Conservation (phyloP, 2,888 invertebrate species). For the Harmothoe impar region DNA sequence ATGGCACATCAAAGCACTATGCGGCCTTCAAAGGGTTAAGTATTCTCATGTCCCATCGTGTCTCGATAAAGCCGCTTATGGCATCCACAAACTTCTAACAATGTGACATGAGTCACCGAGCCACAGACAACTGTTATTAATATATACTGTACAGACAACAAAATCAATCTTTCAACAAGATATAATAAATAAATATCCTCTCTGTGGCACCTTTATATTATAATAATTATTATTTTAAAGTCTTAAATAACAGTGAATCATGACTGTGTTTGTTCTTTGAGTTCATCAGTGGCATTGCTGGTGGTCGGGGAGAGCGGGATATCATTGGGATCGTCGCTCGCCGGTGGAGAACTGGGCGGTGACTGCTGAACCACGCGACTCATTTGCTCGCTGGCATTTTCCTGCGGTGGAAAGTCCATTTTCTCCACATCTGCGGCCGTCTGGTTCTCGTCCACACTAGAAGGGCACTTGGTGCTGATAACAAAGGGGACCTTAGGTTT, state of each 20-base stretch:
- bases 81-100: too few relatives aligned
- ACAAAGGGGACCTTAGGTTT: constrained; percentile 5
- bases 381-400: constrained; percentile 55
- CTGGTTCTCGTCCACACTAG: constrained; percentile 40
- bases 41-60: too few relatives aligned
- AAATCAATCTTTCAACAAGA: background rate
- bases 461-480: constrained; percentile 39
- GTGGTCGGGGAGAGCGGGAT: constrained; percentile 2
- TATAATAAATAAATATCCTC: constrained; percentile 24
- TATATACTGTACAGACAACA: background rate
- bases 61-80: too few relatives aligned
- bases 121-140: too few relatives aligned
- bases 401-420: background rate
- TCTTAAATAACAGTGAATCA: background rate
- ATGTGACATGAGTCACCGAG: too few relatives aligned
- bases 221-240: too few relatives aligned
- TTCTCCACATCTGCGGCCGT: background rate
- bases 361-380: background rate
- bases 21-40: too few relatives aligned
- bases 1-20: too few relatives aligned
- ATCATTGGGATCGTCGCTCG: constrained; percentile 26
- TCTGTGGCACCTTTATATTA: background rate
- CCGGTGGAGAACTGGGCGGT: constrained; percentile 36
- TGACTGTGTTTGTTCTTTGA: constrained; percentile 16
- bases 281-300: constrained; percentile 32